Evolutionary conservation across 2,888 invertebrate genomes (phyloP).

Genomic region (Protodeltote pygarga): DNA sequence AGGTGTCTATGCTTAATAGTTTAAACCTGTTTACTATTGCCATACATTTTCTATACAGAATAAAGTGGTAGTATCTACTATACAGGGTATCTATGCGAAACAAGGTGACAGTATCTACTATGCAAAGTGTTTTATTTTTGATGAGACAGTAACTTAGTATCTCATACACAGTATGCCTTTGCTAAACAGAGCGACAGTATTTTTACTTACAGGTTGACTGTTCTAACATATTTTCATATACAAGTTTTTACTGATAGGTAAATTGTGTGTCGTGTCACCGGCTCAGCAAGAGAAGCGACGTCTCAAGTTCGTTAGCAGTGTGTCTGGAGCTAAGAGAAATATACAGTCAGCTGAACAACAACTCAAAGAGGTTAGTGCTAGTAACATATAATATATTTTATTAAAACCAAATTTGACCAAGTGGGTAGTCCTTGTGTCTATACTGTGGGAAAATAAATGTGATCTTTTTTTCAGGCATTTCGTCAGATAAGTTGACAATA

Average conservation of each 20-base stretch:
- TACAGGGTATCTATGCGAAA: neutral
- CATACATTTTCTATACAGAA: neutral
- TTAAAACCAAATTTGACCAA: too few species aligned
- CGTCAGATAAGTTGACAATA: too few species aligned
- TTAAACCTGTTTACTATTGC: neutral
- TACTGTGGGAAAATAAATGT: too few species aligned
- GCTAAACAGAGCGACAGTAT: too few species aligned
- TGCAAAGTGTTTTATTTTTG: neutral
- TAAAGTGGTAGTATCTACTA: neutral
- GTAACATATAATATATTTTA: too few species aligned
- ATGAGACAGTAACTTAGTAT: neutral
- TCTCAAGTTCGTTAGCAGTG: constrained; percentile 50
- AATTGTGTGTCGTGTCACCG: neutral
- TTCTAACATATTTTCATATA: neutral
- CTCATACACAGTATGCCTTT: neutral
- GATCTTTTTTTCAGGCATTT: too few species aligned
- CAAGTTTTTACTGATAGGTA: neutral
- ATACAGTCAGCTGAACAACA: constrained; percentile 49
- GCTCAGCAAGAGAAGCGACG: constrained; percentile 43
- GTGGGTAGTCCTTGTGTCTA: too few species aligned
- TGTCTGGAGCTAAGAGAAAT: constrained; percentile 42
- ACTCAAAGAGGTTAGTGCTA: constrained; percentile 43
- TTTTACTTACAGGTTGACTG: too few species aligned
- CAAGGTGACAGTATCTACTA: neutral
- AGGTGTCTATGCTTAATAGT: too few species aligned